Conservation (phyloP, 2,888 invertebrate species). For the Adelognathus sp. region DNA sequence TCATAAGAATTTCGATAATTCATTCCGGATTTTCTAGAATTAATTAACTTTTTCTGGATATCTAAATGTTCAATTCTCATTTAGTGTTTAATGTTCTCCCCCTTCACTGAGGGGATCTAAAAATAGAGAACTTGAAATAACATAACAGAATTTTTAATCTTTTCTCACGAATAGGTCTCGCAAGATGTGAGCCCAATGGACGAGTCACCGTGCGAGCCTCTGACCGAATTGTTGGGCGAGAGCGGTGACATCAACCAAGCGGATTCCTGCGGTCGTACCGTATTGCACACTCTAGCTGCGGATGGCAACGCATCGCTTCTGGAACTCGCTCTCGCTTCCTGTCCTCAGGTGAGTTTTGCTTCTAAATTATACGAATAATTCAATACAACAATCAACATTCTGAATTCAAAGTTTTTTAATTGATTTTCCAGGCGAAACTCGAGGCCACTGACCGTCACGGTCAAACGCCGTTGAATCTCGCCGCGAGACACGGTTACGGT, state of each 20-base stretch:
- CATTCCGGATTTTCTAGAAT: too few species aligned
- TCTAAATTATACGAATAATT: not conserved
- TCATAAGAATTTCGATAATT: too few species aligned
- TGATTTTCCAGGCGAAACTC: constrained; percentile 78
- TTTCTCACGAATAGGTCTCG: constrained; percentile 71
- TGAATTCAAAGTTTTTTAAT: not conserved
- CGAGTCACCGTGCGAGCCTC: constrained; percentile 79
- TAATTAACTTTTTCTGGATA: too few species aligned
- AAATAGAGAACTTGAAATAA: not conserved
- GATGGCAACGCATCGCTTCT: constrained; percentile 88
- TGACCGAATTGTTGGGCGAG: constrained; percentile 80
- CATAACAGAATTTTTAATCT: constrained; percentile 10
- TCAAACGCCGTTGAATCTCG: constrained; percentile 93
- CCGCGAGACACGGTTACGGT: constrained; percentile 90
- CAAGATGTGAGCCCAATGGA: constrained; percentile 79
- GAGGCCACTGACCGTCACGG: constrained; percentile 89
- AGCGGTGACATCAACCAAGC: constrained; percentile 82
- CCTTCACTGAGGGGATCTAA: too few species aligned
- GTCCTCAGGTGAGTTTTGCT: constrained; percentile 79
- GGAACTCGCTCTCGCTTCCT: constrained; percentile 85
- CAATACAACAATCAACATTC: not conserved
- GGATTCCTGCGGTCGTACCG: constrained; percentile 86
- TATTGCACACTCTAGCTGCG: constrained; percentile 89
- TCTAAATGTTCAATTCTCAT: too few species aligned
- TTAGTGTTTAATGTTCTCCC: too few species aligned